Base-by-base conservation (phyloP, 2,113 vertebrate genomes). In the Myiozetetes cayanensis region DNA sequence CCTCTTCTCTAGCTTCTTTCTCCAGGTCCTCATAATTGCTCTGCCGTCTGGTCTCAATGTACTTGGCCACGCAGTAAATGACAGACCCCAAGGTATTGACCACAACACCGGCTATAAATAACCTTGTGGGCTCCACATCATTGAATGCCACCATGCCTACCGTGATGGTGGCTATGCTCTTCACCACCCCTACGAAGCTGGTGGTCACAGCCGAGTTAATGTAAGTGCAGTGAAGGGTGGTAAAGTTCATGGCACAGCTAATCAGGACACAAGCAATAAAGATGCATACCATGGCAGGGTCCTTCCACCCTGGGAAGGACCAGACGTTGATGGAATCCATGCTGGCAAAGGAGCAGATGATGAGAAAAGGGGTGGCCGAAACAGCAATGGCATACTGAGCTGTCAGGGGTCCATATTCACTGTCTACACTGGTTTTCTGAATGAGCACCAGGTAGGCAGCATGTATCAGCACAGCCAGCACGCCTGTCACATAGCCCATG, bases 221-320 rank as follows among this genome's bases (percentile, higher is more conserved):
- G 97, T 99, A 99, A 84, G 99, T 99, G 95, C 99, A 99, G 95
- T 99, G 99, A 53, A 99, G 97, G 14, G 99, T 99, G 95, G 99
- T 99, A 97, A 99, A 99, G 98, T 99, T 99, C 99, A 99, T 99
- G 96, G 99, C 99, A n/a, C 99, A 99, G 97, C 99, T 99, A 74
- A 99, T 99, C 87, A 99, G 70, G 85, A 99, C 87, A 62, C 99
- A 99, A 91, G 98, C 90, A 31, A 98, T 59, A 96, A 99, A 99
- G 97, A 98, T 99, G 97, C 97, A 97, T 6, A 98, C 98, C 98
- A 99, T 98, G 82, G 92, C 91, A 2, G 99, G 98, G 86, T 99
- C 98, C 85, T 97, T 98, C 99, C 99, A 99, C 41, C 99, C 99
- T 0, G 98, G 98, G 80, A 99, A 99, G 5, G 98, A 97, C 99